Conservation (phyloP, 1,140 invertebrate genomes). For the Planococcus citri region DNA sequence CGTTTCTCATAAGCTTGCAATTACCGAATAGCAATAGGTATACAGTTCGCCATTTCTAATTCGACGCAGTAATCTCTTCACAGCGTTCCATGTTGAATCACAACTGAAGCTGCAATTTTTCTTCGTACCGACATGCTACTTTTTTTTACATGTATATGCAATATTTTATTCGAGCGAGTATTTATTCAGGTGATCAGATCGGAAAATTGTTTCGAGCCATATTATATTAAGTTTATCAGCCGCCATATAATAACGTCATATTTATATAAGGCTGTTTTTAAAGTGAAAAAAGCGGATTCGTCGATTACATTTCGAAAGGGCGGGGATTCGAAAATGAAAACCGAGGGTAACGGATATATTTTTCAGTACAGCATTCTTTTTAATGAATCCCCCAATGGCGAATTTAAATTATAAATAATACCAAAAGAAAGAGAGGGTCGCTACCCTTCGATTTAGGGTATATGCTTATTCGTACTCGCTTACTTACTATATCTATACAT, state of each 20-base stretch:
- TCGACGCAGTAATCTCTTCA: no score
- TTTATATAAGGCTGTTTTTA: not conserved
- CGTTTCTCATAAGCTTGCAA: no score
- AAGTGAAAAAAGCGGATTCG: not conserved
- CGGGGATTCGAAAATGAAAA: constrained; percentile 6
- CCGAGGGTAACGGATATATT: not conserved
- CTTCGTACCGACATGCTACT: no score
- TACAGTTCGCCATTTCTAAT: no score
- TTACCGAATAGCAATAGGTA: no score
- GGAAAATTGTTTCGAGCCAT: no score
- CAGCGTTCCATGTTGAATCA: no score
- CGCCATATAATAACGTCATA: not conserved
- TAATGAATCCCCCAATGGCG: not conserved
- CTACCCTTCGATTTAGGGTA: not conserved
- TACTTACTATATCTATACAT: not conserved
- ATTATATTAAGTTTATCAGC: not conserved
- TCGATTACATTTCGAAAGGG: not conserved
- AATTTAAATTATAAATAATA: constrained; percentile 13
- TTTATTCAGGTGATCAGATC: no score
- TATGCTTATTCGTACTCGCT: not conserved
- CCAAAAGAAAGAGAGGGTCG: not conserved
- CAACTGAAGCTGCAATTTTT: no score
- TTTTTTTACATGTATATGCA: no score
- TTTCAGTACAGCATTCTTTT: not conserved
- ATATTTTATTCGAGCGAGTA: no score